Evolutionary conservation across 2,113 vertebrate genomes (phyloP), one percentile per base, ranked within the genome.

Genomic region (Neotragus pygmaeus): DNA sequence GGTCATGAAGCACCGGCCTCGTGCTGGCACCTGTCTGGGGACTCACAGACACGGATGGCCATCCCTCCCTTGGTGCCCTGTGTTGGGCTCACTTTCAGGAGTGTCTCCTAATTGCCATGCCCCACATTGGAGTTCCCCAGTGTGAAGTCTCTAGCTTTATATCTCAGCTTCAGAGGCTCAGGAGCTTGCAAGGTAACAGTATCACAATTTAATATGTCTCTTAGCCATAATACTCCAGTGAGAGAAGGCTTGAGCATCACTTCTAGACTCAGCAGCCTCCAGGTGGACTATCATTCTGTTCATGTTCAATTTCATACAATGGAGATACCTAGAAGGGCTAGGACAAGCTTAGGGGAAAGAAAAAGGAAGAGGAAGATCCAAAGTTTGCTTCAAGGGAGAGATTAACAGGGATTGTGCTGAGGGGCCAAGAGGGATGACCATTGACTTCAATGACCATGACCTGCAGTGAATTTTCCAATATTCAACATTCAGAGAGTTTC

Each of bases 1-100:
- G 23, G 27, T 21, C 11, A 1, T 53, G 33, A 81, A 21, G 10
- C 16, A 12, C 78, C 78, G 53, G 33, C 78, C 27, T 28, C 7
- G 0, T 27, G 39, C 27, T 45, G 10, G 11, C n/a, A 11, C 3
- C 15, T 1, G 3, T 8, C 15, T 5, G 13, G 3, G 1, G 33
- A 30, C 12, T 53, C 39, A 5, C 2, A 12, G 7, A 10, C 6
- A 7, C 23, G 82, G 12, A 12, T 57, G 30, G 13, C 39, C 16
- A 13, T 4, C 33, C 3, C 21, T 39, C 0, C 7, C 13, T 14
- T 7, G 19, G 19, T 2, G 7, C 2, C 13, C 45, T 82, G 30
- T 11, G 12, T 15, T 6, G 5, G 21, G 15, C 11, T 85, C 17
- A 25, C 28, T 85, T 58, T 33, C 8, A 45, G 12, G 30, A 47